Conservation (phyloP, 2,113 vertebrate species). For the Narcine bancroftii region DNA sequence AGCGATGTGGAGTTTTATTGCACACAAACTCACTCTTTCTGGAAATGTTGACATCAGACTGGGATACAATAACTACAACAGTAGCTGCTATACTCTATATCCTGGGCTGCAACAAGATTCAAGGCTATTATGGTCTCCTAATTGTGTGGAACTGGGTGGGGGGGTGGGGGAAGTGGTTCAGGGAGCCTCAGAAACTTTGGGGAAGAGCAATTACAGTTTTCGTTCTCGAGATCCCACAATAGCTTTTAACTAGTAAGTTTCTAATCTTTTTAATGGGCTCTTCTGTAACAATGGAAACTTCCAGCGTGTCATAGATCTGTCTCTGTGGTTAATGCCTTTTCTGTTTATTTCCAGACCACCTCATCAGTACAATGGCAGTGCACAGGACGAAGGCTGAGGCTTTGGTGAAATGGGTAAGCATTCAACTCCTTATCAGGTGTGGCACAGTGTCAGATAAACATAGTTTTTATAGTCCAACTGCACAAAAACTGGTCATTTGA, state of each 20-base stretch:
- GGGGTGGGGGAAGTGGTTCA: too few relatives aligned
- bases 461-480: too few relatives aligned
- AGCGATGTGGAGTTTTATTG: too few relatives aligned
- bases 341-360: not conserved
- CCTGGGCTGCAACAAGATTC: not conserved
- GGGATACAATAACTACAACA: not conserved
- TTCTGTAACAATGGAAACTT: not conserved
- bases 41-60: not conserved
- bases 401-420: slow-evolving; percentile 34
- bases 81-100: not conserved
- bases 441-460: too few relatives aligned
- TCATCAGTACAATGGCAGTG: slow-evolving; percentile 8
- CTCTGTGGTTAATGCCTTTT: not conserved
- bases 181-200: too few relatives aligned
- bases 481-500: not conserved
- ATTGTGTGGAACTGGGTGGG: not conserved
- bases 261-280: not conserved
- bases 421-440: too few relatives aligned
- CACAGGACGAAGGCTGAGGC: slow-evolving; percentile 33
- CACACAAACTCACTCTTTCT: too few relatives aligned
- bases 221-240: too few relatives aligned
- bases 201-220: too few relatives aligned
- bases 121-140: not conserved
- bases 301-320: not conserved
- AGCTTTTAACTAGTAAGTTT: too few relatives aligned